Evolutionary conservation across 2,113 vertebrate genomes (phyloP), one percentile per base, ranked within the genome.

Genomic region (Cheilinus undulatus): DNA sequence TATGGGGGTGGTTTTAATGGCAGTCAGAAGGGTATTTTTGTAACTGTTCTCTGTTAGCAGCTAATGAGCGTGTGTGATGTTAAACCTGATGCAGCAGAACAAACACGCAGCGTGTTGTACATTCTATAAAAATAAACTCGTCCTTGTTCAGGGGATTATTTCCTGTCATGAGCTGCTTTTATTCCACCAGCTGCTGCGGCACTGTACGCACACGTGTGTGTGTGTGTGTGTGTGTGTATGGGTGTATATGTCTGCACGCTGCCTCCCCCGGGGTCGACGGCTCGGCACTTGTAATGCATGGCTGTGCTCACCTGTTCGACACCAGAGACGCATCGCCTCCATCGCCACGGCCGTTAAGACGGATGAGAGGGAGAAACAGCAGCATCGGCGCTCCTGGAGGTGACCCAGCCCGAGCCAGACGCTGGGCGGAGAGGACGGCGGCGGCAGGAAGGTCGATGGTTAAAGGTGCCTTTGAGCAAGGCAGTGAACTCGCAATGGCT

Each of bases 361-460:
- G 27, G 75, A 93, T 92, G 92, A 87, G 84, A 68, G 69, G 78
- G 42, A 71, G 64, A 88, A 91, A 89, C 53, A 53, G 84, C 80
- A 80, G 66, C 84, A 78, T 87, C 70, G 89, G 81, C 89, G 79
- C 57, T 88, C 75, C 83, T 90, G 84, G 89, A 92, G 91, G 92
- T 93, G 90, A 93, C 91, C 89, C 79, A 80, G 83, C 85, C 87
- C 56, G 7, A 13, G 48, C 23, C n/a, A 4, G 10, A 30, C 26
- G 1, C 9, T 10, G 22, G n/a, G 52, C 34, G 7, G 8, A 56
- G 3, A 26, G 30, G 14, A 20, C 22, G 57, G 12, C 26, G 22
- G 24, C 22, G 9, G 2, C 30, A 5, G 22, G 52, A 74, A 79
- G 76, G 86, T 60, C 58, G 23, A 4, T 3, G 14, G 63, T 60